These are phyloP conservation scores for Endomychus coccineus DNA, from an alignment of 2,888 invertebrate species.

Conservation along the genomic window DNA sequence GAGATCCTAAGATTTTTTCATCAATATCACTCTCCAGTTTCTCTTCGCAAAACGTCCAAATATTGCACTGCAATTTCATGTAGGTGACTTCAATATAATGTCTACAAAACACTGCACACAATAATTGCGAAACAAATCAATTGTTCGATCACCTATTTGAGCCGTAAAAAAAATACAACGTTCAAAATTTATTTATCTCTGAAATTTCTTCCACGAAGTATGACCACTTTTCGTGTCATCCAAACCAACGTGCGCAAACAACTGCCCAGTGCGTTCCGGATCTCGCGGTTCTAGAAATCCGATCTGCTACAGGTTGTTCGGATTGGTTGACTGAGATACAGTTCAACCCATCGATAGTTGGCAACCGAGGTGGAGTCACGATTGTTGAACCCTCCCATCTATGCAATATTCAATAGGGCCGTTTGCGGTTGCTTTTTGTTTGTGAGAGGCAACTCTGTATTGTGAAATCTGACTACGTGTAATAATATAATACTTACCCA, in stretches of 20 bases:
- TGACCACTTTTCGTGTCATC: conserved; percentile 3
- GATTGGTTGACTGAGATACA: conserved; percentile 22
- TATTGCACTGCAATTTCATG: conserved; percentile 17
- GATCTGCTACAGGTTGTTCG: conserved; percentile 18
- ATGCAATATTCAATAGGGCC: conserved; percentile 20
- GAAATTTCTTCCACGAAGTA: background rate
- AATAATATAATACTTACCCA: no score
- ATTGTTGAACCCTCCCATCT: conserved; percentile 8
- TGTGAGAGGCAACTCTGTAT: background rate
- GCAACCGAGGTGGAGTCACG: conserved; percentile 4
- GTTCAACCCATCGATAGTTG: conserved; percentile 6
- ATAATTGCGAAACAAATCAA: no score
- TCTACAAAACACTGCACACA: no score
- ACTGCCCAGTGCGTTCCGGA: conserved; percentile 29
- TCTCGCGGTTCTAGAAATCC: conserved; percentile 24
- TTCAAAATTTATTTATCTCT: background rate
- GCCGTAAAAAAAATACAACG: background rate
- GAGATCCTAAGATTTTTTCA: conserved; percentile 10
- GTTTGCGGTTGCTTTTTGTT: conserved; percentile 17
- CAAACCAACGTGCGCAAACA: conserved; percentile 32
- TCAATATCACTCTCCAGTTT: conserved; percentile 11
- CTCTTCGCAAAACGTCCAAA: conserved; percentile 13
- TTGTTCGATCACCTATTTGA: no score
- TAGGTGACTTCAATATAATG: no score
- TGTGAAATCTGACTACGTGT: no score